Evolutionary conservation across 2,888 invertebrate genomes (phyloP), one percentile per base, ranked within the genome.

Genomic region (Neocrepidodera transversa): DNA sequence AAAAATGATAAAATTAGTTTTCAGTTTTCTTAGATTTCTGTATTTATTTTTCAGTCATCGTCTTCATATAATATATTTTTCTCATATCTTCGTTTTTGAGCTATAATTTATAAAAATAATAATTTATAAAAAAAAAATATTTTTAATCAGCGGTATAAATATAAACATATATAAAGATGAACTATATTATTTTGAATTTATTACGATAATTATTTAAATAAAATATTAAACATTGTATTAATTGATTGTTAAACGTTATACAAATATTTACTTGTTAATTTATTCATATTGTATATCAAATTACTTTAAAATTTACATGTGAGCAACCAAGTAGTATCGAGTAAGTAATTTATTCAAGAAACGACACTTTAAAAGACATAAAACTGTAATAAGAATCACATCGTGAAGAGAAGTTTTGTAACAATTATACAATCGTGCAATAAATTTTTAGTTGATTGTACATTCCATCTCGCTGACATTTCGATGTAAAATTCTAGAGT

Each of bases 371-470:
- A 40, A 18, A 40, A 40, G 40, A 40, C 40, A 40, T 40, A 40
- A 36, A 40, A 40, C 16, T 8, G 10, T 40, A 40, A 28, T 40
- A 40, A 40, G 16, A 16, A 40, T 16, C 40, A 18, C 18, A 3
- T 40, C 16, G 40, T 40, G 40, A 40, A 11, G 6, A 40, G 40
- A 40, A 40, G 40, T 40, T 40, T 40, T 40, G 40, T 40, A 40
- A 40, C 40, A 40, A 17, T 40, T 40, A 40, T 40, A 40, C 40
- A 40, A 40, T 40, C 40, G 17, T 10, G 40, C 40, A 18, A 16
- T 40, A 40, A 40, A 40, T 40, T 40, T 36, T 40, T 16, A 40
- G 10, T 40, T 40, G 13, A 40, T 40, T 18, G 40, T 16, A 5
- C n/a, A 10, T 40, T n/a, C 40, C 4, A 40, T 40, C 6, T 16